Evolutionary conservation across 2,113 vertebrate species (phyloP).

Genomic region (Corapipo altera): DNA sequence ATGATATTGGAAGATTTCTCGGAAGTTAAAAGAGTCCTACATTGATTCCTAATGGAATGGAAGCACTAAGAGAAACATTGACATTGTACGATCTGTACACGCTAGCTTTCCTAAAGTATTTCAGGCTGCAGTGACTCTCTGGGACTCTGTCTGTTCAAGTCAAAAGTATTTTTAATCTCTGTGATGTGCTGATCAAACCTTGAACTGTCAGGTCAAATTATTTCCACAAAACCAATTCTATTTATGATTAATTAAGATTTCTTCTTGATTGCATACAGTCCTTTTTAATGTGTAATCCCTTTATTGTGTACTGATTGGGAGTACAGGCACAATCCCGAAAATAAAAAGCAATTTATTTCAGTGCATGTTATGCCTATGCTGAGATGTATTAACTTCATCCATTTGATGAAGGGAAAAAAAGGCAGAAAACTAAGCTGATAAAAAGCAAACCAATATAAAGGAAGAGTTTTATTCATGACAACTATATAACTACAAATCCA

Average conservation of each 20-base stretch:
- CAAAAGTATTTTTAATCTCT: conserved; percentile 78
- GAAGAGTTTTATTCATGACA: neutral
- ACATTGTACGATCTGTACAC: conserved; percentile 66
- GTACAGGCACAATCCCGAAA: conserved; percentile 60
- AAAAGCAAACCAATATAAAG: neutral
- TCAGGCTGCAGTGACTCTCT: conserved; percentile 67
- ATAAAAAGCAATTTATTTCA: conserved; percentile 30
- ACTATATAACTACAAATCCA: neutral
- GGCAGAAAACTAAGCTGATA: neutral
- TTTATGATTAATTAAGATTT: conserved; percentile 81
- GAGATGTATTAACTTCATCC: neutral
- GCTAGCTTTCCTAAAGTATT: conserved; percentile 68
- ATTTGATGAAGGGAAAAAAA: conserved; percentile 40
- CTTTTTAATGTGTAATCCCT: conserved; percentile 73
- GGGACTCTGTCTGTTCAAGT: conserved; percentile 69
- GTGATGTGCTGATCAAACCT: conserved; percentile 78
- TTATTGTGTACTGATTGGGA: conserved; percentile 68
- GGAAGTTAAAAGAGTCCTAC: conserved; percentile 68
- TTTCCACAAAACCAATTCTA: conserved; percentile 73
- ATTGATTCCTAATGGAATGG: conserved; percentile 65
- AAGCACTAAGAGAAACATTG: conserved; percentile 72
- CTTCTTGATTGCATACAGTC: conserved; percentile 73
- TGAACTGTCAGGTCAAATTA: conserved; percentile 77
- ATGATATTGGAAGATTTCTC: conserved; percentile 68
- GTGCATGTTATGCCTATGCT: neutral